A percentile compares a stretch with the other conserved stretches of the same genome.
Evolutionary conservation across 2,888 invertebrate genomes (phyloP).

Genomic region (Parnassius mnemosyne): DNA sequence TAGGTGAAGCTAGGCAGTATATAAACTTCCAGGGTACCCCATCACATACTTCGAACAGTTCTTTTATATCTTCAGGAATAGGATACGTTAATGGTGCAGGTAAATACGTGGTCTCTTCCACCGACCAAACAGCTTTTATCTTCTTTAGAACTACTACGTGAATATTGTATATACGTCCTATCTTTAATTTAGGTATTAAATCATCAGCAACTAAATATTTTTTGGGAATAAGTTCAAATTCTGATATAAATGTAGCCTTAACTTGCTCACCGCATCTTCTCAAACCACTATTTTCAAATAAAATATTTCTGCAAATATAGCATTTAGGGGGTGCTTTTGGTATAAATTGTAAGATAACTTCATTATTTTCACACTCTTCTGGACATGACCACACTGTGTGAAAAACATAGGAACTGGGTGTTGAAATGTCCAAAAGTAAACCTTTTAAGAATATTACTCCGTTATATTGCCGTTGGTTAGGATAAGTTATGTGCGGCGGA

Average conservation of each 20-base stretch:
- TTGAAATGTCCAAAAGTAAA: slow-evolving; percentile 51
- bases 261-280: slow-evolving; percentile 67
- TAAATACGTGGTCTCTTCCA: slow-evolving; percentile 48
- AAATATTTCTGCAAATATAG: slow-evolving; percentile 52
- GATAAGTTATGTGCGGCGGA: slow-evolving; percentile 39
- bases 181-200: slow-evolving; percentile 49
- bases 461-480: slow-evolving; percentile 42
- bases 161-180: slow-evolving; percentile 52
- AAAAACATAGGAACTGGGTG: slow-evolving; percentile 55
- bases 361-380: slow-evolving; percentile 70
- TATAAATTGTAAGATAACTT: slow-evolving; percentile 59
- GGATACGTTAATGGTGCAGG: slow-evolving; percentile 47
- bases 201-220: slow-evolving; percentile 56
- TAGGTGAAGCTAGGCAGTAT: slow-evolving; percentile 64
- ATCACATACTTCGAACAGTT: slow-evolving; percentile 51
- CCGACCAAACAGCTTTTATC: slow-evolving; percentile 48
- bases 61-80: slow-evolving; percentile 49
- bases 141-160: slow-evolving; percentile 53
- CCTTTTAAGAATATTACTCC: slow-evolving; percentile 55
- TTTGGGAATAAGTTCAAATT: slow-evolving; percentile 42
- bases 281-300: slow-evolving; percentile 66
- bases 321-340: slow-evolving; percentile 66
- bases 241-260: slow-evolving; percentile 49
- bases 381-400: slow-evolving; percentile 73
- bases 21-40: slow-evolving; percentile 66